Conservation (phyloP, 2,113 vertebrate genomes). For the Geococcyx californianus region DNA sequence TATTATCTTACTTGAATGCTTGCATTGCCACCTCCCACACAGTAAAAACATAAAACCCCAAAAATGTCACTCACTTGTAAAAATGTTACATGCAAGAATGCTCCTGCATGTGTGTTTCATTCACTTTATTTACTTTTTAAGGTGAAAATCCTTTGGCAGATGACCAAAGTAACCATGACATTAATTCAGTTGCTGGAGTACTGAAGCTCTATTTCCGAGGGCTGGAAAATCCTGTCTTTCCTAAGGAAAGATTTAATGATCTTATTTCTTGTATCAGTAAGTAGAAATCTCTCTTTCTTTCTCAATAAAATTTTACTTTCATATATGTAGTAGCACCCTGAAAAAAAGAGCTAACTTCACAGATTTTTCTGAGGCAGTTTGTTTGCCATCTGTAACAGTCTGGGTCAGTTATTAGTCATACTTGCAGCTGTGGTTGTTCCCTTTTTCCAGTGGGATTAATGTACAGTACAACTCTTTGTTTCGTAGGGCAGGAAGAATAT, state of each 20-base stretch:
- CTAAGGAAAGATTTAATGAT: constrained; percentile 98
- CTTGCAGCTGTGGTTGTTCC: constrained; percentile 59
- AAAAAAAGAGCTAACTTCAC: constrained; percentile 27
- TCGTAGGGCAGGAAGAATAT: constrained; percentile 17
- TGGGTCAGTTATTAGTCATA: constrained; percentile 63
- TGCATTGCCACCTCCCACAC: constrained; percentile 62
- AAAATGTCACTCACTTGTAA: constrained; percentile 10
- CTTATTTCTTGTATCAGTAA: constrained; percentile 97
- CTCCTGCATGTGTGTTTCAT: constrained; percentile 19
- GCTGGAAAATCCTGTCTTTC: constrained; percentile 97
- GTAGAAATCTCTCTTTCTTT: constrained; percentile 56
- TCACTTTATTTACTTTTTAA: constrained; percentile 70
- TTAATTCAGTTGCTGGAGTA: constrained; percentile 97
- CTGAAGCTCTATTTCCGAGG: constrained; percentile 98
- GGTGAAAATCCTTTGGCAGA: constrained; percentile 96
- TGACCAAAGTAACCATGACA: constrained; percentile 96
- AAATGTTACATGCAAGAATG: constrained; percentile 6
- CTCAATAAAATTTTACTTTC: background rate
- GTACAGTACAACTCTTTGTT: constrained; percentile 54
- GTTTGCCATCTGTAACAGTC: constrained; percentile 43
- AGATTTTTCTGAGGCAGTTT: constrained; percentile 39
- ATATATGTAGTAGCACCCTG: constrained; percentile 6
- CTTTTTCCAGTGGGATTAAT: constrained; percentile 35
- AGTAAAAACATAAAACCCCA: background rate
- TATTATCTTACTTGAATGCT: constrained; percentile 70